Conservation (phyloP, 2,113 vertebrate genomes). For the Cynocephalus volans region DNA sequence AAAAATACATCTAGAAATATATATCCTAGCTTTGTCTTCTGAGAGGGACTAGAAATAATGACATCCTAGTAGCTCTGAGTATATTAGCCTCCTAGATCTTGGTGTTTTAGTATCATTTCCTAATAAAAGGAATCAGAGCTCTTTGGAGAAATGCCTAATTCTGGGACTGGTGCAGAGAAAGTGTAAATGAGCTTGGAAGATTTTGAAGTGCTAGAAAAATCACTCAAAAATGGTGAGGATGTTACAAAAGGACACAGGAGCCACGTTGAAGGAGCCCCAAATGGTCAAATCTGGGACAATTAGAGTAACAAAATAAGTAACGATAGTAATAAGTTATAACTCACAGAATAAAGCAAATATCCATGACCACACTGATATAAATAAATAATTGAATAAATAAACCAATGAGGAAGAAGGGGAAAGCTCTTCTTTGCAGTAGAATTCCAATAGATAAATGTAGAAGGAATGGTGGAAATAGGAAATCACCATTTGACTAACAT, state of each 20-base stretch:
- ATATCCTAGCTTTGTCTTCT: not conserved
- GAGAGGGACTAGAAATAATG: not conserved
- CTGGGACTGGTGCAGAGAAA: not conserved
- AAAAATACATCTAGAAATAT: not conserved
- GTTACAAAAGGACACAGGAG: not conserved
- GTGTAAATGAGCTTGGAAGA: not conserved
- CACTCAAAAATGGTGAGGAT: not conserved
- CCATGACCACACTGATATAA: not conserved
- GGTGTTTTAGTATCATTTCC: not conserved
- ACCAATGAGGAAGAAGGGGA: not conserved
- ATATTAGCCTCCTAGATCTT: not conserved
- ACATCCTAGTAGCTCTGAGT: not conserved
- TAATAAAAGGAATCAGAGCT: not conserved
- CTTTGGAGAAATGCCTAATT: not conserved
- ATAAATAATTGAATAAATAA: not conserved
- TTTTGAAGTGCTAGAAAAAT: not conserved
- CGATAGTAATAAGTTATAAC: not conserved
- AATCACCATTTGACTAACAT: not conserved
- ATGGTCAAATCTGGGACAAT: not conserved
- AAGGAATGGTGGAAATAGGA: not conserved
- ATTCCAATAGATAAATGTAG: not conserved
- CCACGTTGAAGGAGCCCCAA: not conserved
- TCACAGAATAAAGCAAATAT: not conserved
- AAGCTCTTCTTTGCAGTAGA: not conserved
- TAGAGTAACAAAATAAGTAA: not conserved